These are phyloP conservation scores for Nymphalis c-album DNA, from an alignment of 2,888 invertebrate species.

Conservation along the genomic window DNA sequence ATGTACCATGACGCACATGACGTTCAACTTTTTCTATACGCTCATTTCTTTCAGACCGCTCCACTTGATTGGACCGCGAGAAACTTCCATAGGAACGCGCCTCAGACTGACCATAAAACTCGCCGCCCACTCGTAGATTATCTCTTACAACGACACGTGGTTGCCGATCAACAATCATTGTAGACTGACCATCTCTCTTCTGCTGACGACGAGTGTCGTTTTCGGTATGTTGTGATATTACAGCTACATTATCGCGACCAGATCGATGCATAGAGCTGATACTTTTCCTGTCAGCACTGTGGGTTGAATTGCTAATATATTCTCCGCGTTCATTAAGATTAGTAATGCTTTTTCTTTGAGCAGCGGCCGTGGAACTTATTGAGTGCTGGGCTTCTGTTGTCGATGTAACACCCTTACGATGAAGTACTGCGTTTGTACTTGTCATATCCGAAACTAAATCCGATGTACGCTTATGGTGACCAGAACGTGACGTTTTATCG, in stretches of 20 bases:
- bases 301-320: constrained; percentile 84
- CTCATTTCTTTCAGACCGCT: constrained; percentile 61
- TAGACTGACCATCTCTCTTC: constrained; percentile 80
- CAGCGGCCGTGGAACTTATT: constrained; percentile 87
- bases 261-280: constrained; percentile 90
- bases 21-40: constrained; percentile 82
- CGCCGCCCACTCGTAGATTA: constrained; percentile 86
- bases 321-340: constrained; percentile 89
- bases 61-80: constrained; percentile 74
- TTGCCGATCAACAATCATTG: constrained; percentile 81
- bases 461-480: constrained; percentile 87
- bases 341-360: constrained; percentile 89
- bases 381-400: constrained; percentile 88
- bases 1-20: constrained; percentile 84
- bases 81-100: constrained; percentile 86
- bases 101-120: constrained; percentile 88
- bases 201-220: constrained; percentile 61
- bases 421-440: constrained; percentile 88
- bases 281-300: constrained; percentile 87
- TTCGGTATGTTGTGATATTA: constrained; percentile 78
- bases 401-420: constrained; percentile 86
- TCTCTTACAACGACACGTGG: constrained; percentile 83
- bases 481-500: constrained; percentile 59
- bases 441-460: constrained; percentile 88
- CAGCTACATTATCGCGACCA: constrained; percentile 76